Percentiles rank a stretch among this genome's conserved stretches.
Evolutionary conservation across 2,113 vertebrate genomes (phyloP).

Genomic region (Oophaga pumilio): DNA sequence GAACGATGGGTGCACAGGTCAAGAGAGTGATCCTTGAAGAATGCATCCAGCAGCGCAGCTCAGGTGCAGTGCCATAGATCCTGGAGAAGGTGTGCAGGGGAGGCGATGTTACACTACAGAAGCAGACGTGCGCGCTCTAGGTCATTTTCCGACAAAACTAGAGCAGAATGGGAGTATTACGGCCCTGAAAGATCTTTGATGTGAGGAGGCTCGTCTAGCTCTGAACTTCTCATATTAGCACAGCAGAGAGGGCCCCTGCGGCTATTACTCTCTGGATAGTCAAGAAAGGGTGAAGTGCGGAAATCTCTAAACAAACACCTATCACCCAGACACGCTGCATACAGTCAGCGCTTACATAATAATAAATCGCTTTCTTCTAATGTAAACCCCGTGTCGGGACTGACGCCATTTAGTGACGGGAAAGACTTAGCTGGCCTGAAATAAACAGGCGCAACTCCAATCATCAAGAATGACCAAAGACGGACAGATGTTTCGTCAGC

Average conservation of each 20-base stretch:
- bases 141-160: neutral
- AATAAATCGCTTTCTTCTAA: neutral
- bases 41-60: neutral
- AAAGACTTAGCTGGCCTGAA: no score
- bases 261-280: slow-evolving; percentile 21
- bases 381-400: neutral
- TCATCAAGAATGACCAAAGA: no score
- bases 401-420: neutral
- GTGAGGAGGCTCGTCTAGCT: neutral
- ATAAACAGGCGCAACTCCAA: neutral
- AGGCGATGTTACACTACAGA: neutral
- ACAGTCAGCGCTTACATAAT: neutral
- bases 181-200: neutral
- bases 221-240: neutral
- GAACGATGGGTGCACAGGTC: neutral
- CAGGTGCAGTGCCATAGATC: neutral
- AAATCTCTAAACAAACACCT: slow-evolving; percentile 38
- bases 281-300: neutral
- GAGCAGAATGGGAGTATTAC: neutral
- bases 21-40: neutral
- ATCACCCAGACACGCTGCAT: neutral
- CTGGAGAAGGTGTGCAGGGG: neutral
- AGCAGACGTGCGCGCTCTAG: neutral
- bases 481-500: no score
- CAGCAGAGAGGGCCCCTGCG: neutral